A percentile compares a stretch with the other conserved stretches of the same genome.
Evolutionary conservation across 1,140 invertebrate genomes (phyloP).

Genomic region (Temnothorax longispinosus): DNA sequence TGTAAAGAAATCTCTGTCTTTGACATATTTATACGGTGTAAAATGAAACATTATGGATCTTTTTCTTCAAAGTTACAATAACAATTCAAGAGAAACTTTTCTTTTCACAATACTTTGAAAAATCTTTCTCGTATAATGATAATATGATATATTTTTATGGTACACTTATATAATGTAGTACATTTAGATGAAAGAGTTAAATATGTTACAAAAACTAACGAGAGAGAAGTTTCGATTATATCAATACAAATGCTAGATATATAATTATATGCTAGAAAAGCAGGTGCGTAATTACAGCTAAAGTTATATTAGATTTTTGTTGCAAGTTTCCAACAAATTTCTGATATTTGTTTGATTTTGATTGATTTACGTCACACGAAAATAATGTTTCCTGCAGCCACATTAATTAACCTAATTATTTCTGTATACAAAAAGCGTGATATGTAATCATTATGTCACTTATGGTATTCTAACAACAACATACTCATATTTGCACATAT

Average conservation of each 20-base stretch:
- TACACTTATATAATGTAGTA: not conserved
- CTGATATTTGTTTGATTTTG: not conserved
- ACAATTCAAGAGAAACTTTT: not conserved
- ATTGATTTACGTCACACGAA: not conserved
- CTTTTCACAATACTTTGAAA: not conserved
- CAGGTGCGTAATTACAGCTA: not conserved
- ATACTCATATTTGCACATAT: not conserved
- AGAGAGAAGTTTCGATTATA: not conserved
- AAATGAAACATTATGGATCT: not conserved
- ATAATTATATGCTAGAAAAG: not conserved
- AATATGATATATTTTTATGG: too few species aligned
- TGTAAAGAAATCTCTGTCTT: not conserved
- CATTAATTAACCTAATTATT: not conserved
- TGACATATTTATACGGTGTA: not conserved
- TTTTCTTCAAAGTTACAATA: not conserved
- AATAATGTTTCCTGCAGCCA: not conserved
- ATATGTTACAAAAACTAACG: not conserved
- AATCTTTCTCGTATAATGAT: not conserved
- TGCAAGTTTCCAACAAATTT: not conserved
- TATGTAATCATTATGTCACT: not conserved
- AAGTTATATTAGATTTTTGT: conserved; percentile 8
- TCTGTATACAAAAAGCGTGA: not conserved
- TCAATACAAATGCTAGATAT: not conserved
- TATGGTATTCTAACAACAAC: not conserved
- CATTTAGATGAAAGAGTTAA: not conserved